Evolutionary conservation across 2,888 invertebrate species (phyloP), one percentile per base, ranked within the genome.

Genomic region (Formica aserva): DNA sequence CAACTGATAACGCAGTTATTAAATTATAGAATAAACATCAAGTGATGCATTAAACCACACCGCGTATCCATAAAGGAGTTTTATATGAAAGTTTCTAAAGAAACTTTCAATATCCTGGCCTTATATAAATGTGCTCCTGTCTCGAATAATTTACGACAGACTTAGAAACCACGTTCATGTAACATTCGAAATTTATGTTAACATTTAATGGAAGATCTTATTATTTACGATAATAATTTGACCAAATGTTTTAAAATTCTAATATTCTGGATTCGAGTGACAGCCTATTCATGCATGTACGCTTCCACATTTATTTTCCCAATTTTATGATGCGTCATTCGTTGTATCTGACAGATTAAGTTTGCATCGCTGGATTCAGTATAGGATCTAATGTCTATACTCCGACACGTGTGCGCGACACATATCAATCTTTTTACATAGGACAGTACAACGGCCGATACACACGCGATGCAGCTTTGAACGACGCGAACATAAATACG

Each of bases 331-430:
- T 32, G 74, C 74, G 35, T n/a, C 38, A 48, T 22, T 62, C 77
- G 35, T 65, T 77, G 88, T 55, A 41, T 8, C 62, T 86, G 87
- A 87, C 88, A 88, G 78, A 74, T 75, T 77, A 81, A 81, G 60
- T 75, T 38, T 65, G 76, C 32, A 32, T 60, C 63, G 29, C 57
- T 78, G 41, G 26, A n/a, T 85, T 82, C 65, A 48, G 35, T 57
- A 32, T 35, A 60, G 29, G n/a, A 71, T 82, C 78, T 69, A 71
- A 82, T 72, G 38, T 41, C 52, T 65, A 29, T 71, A 78, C 66
- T 52, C 60, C 69, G 62, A 82, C 41, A 60, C 29, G n/a, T 57
- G 84, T 29, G 35, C 75, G 29, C 55, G 69, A 52, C 18, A n/a
- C 38, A 71, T 35, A 55, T 65, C 52, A 72, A 13, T 65, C 41